phyloP scores from a whole-genome alignment of 2,113 vertebrate species.

The Austrofundulus limnaeus region DNA sequence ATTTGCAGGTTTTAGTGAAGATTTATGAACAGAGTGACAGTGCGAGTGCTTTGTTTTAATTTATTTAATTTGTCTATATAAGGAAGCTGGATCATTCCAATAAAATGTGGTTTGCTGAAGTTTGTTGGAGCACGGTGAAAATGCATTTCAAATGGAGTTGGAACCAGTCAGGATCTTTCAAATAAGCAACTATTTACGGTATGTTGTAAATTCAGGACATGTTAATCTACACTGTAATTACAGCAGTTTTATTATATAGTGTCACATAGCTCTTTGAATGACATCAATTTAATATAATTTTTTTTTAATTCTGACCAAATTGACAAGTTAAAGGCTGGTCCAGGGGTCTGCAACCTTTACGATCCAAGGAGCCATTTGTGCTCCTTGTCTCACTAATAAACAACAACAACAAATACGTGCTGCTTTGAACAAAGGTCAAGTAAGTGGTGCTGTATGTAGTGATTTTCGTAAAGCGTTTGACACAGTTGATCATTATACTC shows the following conservation, averaged over 20 bases:
- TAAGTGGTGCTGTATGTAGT: no score
- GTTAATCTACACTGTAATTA: background rate
- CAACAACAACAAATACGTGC: no score
- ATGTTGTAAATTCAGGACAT: conserved; percentile 4
- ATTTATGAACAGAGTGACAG: conserved; percentile 70
- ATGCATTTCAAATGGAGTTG: conserved; percentile 33
- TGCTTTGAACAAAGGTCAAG: no score
- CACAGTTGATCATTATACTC: no score
- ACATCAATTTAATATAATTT: no score
- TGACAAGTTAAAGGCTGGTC: no score
- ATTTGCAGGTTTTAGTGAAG: conserved; percentile 71
- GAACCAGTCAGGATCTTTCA: conserved; percentile 13
- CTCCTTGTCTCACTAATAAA: no score
- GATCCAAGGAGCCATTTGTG: no score
- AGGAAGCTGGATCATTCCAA: conserved; percentile 65
- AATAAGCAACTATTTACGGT: conserved; percentile 22
- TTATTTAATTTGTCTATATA: conserved; percentile 79
- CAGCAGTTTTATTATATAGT: background rate
- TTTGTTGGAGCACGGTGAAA: conserved; percentile 53
- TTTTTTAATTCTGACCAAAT: no score
- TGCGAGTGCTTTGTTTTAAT: conserved; percentile 68
- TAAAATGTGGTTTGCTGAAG: conserved; percentile 64
- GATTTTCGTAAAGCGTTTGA: no score
- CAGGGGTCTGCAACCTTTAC: no score
- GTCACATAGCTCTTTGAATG: background rate